Evolutionary conservation across 2,888 invertebrate species (phyloP), one percentile per base, ranked within the genome.

Genomic region (Cynaeus angustus): DNA sequence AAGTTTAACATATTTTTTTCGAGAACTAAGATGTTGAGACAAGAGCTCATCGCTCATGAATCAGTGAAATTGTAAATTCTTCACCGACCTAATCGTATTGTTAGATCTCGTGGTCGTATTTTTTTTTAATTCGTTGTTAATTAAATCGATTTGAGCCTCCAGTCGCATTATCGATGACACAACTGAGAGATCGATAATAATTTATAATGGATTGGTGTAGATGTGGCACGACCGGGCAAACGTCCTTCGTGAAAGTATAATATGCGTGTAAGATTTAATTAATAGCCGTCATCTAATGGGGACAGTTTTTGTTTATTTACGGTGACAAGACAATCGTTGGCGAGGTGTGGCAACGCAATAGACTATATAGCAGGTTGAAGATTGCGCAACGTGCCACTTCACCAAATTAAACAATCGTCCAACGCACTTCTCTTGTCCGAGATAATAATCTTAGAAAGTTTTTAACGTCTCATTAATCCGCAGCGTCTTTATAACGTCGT

Each of bases 281-380:
- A 78, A 76, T 78, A 74, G 73, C 74, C 72, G 74, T 74, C 74
- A 75, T 74, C 74, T 78, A 78, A 77, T 77, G 78, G 75, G 78
- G 79, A 79, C 79, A 78, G 74, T 79, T 79, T 79, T 79, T 79
- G 78, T 77, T 78, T 74, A 76, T 77, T 75, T 77, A 73, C 74
- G 45, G 52, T 55, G 76, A 78, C 76, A 77, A 77, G 74, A 79
- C 78, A 79, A 79, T 79, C 77, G 76, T 74, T 71, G 71, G 56
- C 66, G 72, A 76, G 76, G 77, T 74, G 76, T 75, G 77, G 77
- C 74, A 64, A 71, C 59, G 65, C 66, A 41, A 56, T 64, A 53
- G 66, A 56, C 66, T 59, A 43, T 66, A 72, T 72, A 73, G 73
- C 74, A 72, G 71, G 74, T 73, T 73, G 72, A 74, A 62, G 67